Evolutionary conservation across 2,888 invertebrate species (phyloP).

Genomic region (Latrodectus elegans): DNA sequence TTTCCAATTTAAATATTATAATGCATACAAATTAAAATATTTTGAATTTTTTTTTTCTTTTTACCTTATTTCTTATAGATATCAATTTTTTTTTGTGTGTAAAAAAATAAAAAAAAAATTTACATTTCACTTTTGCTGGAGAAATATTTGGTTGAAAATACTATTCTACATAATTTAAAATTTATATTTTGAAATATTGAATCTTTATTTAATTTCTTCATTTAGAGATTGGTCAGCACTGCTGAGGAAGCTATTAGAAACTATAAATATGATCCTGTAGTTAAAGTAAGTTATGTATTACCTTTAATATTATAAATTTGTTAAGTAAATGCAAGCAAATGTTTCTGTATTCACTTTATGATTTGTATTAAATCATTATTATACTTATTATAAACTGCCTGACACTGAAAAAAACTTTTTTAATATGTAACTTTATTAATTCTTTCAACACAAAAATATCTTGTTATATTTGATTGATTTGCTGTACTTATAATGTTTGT

Average conservation of each 20-base stretch:
- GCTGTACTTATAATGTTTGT: too few species aligned
- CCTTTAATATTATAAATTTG: not conserved
- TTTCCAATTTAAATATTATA: too few species aligned
- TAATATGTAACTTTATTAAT: not conserved
- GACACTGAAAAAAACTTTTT: not conserved
- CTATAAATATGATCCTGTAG: constrained; percentile 72
- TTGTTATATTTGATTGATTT: not conserved
- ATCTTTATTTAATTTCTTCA: not conserved
- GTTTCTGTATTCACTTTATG: not conserved
- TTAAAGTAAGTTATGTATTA: constrained; percentile 71
- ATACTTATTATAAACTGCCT: not conserved
- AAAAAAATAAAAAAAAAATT: not conserved
- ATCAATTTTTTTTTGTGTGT: not conserved
- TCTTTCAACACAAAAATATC: not conserved
- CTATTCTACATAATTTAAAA: not conserved
- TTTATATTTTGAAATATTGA: not conserved
- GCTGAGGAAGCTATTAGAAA: constrained; percentile 73
- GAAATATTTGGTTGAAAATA: not conserved
- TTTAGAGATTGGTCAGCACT: constrained; percentile 71
- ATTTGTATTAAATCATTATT: not conserved
- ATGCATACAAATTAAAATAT: too few species aligned
- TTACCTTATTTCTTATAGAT: too few species aligned
- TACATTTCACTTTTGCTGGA: not conserved
- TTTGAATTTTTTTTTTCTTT: too few species aligned
- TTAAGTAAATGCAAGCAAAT: too few species aligned